Percentiles rank a stretch among this genome's conserved stretches.
Conservation (phyloP, 92 coral and sea anemone genomes). For the Epizoanthus illoricatus region DNA sequence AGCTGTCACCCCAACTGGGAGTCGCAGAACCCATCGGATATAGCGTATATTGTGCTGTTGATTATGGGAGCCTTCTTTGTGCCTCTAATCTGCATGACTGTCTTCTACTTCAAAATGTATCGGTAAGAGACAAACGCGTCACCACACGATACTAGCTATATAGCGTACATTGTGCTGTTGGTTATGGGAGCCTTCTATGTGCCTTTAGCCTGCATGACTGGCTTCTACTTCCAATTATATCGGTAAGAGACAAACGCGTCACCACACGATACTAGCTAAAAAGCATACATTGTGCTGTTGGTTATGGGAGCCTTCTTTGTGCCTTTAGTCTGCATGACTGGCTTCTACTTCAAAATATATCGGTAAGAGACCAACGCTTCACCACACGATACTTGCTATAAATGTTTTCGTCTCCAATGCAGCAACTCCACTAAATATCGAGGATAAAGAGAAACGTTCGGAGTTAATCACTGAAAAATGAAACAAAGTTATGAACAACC, state of each 20-base stretch:
- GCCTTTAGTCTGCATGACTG: slow-evolving; percentile 39
- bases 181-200: slow-evolving; percentile 43
- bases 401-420: background rate
- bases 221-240: slow-evolving; percentile 46
- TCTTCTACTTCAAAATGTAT: slow-evolving; percentile 48
- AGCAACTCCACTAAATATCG: background rate
- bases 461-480: too few relatives aligned
- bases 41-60: slow-evolving; percentile 44
- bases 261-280: background rate
- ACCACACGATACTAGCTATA: background rate
- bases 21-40: slow-evolving; percentile 16
- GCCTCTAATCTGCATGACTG: slow-evolving; percentile 41
- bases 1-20: slow-evolving; percentile 69
- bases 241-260: slow-evolving; percentile 18
- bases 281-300: slow-evolving; percentile 44
- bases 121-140: slow-evolving; percentile 18
- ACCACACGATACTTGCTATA: too few relatives aligned
- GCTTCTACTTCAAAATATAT: slow-evolving; percentile 48
- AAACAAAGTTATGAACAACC: too few relatives aligned
- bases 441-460: too few relatives aligned
- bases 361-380: slow-evolving; percentile 18
- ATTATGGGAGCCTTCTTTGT: slow-evolving; percentile 44
- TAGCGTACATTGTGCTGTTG: slow-evolving; percentile 44
- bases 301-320: slow-evolving; percentile 44
- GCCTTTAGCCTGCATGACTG: slow-evolving; percentile 38